These are phyloP conservation scores for Lepus townsendii DNA, from an alignment of 2,797 vertebrate genomes.

Conservation along the genomic window DNA sequence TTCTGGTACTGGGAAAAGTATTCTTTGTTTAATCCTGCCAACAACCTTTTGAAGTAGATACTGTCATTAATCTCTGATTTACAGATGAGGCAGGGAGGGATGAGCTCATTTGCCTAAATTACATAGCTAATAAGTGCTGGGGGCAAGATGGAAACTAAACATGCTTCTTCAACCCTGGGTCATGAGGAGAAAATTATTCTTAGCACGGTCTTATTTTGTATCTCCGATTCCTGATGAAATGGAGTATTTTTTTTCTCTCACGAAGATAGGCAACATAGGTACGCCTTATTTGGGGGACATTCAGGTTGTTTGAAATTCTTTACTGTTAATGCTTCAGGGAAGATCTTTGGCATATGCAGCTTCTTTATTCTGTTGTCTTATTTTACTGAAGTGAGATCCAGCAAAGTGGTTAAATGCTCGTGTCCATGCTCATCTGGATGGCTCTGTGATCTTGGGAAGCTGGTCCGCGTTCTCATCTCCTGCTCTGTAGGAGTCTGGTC, in stretches of 20 bases:
- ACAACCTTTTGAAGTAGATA: neutral
- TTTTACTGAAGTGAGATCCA: constrained; percentile 27
- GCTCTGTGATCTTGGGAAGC: neutral
- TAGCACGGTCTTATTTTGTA: neutral
- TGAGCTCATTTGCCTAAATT: neutral
- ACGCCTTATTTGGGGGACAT: neutral
- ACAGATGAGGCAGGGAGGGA: neutral
- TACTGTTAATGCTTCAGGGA: neutral
- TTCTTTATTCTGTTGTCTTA: neutral
- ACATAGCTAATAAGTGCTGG: neutral
- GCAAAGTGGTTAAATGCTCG: neutral
- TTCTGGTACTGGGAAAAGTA: neutral
- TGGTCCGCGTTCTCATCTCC: neutral
- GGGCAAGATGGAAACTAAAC: neutral
- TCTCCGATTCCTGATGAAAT: constrained; percentile 23
- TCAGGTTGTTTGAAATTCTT: constrained; percentile 36
- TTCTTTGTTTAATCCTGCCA: neutral
- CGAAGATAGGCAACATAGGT: neutral
- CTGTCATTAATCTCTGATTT: neutral
- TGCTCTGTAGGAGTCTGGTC: neutral
- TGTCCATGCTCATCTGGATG: neutral
- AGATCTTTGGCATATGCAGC: neutral
- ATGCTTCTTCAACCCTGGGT: neutral
- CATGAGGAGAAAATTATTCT: neutral
- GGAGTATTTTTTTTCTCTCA: constrained; percentile 6